Base-by-base conservation (phyloP, 2,888 invertebrate genomes). In the Brachyptera putata region DNA sequence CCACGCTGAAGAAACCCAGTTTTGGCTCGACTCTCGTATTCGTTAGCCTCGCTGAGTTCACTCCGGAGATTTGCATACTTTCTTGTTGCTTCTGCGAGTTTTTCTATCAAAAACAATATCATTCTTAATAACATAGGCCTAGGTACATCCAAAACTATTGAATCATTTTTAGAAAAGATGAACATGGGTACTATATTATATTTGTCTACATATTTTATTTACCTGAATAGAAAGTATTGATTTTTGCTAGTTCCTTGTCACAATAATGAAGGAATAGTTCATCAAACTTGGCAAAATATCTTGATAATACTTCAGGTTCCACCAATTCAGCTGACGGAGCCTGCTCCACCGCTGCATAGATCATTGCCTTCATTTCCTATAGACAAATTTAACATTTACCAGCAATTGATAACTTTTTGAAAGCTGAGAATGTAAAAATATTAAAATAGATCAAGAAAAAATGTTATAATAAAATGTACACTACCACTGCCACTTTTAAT, bases 181-280 rank as follows among this genome's bases (percentile, higher is more conserved):
- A 30, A 30, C 11, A 30, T n/a, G n/a, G n/a, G n/a, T 7, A 30
- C 11, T 30, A 30, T 30, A 30, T 7, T 11, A 11, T 11, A 30
- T 7, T 5, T 7, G 7, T 5, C 30, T 5, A 18, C 21, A 21
- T 18, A 46, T 22, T n/a, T 9, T 26, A 65, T 70, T 66, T 70
- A 83, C 83, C 83, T 56, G 88, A 85, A 71, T 88, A 94, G 74
- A 93, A 94, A 11, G 90, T 88, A 74, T 93, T 92, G 69, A 93
- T 92, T 76, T 93, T 93, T 60, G 86, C 84, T 65, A 94, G 76
- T 74, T 94, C 92, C 68, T 86, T 87, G 71, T 92, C 91, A 74
- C 89, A 90, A 70, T 86, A 89, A 67, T 85, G 86, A 72, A 92
- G 89, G 71, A 93, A 93, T 68, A 85, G 83, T 72, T 93, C 92